These are phyloP conservation scores for Siniperca obscura DNA, from an alignment of 2,797 vertebrate species.

Conservation along the genomic window DNA sequence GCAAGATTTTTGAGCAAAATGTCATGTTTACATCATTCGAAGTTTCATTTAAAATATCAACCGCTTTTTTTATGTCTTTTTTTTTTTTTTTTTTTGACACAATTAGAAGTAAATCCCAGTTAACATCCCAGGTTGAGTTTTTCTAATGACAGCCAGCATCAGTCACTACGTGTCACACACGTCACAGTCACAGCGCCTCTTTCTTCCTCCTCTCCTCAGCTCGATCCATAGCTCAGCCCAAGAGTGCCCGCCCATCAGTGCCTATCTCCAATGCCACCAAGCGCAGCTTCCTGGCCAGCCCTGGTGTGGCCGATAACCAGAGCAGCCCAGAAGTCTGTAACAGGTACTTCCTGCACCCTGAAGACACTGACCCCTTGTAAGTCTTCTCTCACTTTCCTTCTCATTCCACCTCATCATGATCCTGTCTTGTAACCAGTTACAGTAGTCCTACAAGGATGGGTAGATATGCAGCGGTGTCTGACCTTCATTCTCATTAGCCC, in stretches of 20 bases:
- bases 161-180: background rate
- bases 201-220: conserved; percentile 78
- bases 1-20: background rate
- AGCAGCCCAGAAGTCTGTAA: conserved; percentile 87
- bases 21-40: background rate
- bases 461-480: conserved; percentile 28
- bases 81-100: background rate
- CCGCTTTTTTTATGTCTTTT: background rate
- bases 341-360: conserved; percentile 91
- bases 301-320: conserved; percentile 85
- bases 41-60: background rate
- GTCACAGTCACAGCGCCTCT: background rate
- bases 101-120: background rate
- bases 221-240: conserved; percentile 90
- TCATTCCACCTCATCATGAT: conserved; percentile 56
- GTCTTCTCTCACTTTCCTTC: conserved; percentile 74
- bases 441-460: conserved; percentile 37
- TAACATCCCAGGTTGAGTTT: background rate
- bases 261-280: conserved; percentile 98
- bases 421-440: conserved; percentile 46
- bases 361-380: conserved; percentile 90
- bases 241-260: conserved; percentile 90
- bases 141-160: background rate
- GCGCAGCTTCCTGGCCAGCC: conserved; percentile 92
- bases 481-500: conserved; percentile 13